These are phyloP conservation scores for Tenualosa ilisha DNA, from an alignment of 2,797 vertebrate genomes.

Conservation along the genomic window DNA sequence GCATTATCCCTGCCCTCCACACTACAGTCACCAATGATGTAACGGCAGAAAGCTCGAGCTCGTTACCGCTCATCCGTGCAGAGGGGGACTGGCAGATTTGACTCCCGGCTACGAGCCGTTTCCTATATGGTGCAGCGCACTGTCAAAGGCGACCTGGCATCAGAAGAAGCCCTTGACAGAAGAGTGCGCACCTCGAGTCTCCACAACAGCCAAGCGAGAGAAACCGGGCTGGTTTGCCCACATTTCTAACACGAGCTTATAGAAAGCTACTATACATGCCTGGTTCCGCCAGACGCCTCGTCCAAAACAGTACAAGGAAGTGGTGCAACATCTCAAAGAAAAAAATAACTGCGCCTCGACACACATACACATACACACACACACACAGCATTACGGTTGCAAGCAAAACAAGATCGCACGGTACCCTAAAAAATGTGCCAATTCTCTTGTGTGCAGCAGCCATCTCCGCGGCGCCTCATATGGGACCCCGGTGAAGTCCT, in stretches of 20 bases:
- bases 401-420: background rate
- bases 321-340: background rate
- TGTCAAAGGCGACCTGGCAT: background rate
- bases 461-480: background rate
- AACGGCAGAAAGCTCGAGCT: background rate
- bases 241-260: background rate
- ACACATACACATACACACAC: too few relatives aligned
- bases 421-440: slow-evolving; percentile 7
- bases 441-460: slow-evolving; percentile 1
- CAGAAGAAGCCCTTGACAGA: background rate
- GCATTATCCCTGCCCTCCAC: too few relatives aligned
- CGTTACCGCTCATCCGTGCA: background rate
- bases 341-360: background rate
- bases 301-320: background rate
- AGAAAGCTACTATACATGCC: background rate
- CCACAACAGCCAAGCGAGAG: background rate
- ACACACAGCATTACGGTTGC: background rate
- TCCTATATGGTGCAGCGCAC: background rate
- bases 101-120: background rate
- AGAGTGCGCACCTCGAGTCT: too few relatives aligned
- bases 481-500: background rate
- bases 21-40: background rate
- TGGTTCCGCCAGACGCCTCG: background rate
- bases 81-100: background rate
- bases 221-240: background rate